Evolutionary conservation across 2,113 vertebrate species (phyloP).

Genomic region (Chaetura pelagica): DNA sequence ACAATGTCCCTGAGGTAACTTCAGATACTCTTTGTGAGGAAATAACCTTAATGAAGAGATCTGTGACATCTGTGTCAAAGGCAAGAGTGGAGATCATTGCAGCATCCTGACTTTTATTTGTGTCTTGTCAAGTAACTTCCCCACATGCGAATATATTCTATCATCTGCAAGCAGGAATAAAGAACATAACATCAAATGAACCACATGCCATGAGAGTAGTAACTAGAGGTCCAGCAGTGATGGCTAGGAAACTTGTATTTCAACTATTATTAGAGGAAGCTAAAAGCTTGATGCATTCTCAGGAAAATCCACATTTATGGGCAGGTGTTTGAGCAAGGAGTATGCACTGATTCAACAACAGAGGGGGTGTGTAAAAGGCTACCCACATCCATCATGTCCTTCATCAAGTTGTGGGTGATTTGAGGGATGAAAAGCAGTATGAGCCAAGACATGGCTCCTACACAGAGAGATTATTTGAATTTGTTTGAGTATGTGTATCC

Average conservation of each 20-base stretch:
- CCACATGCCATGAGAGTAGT: neutral
- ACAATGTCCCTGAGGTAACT: neutral
- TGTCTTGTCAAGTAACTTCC: neutral
- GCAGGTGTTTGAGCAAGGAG: neutral
- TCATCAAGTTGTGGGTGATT: neutral
- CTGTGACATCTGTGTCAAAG: neutral
- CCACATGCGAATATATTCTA: accelerated
- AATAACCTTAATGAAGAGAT: neutral
- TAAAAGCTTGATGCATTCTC: neutral
- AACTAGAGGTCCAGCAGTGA: neutral
- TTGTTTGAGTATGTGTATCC: neutral
- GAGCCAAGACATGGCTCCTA: neutral
- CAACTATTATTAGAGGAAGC: neutral
- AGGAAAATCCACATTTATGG: neutral
- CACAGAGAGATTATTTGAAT: neutral
- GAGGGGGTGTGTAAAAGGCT: neutral
- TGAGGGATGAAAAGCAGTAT: neutral
- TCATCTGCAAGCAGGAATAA: neutral
- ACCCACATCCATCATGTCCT: neutral
- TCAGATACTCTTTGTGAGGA: neutral
- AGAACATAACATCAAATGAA: neutral
- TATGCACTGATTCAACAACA: neutral
- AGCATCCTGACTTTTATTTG: accelerated
- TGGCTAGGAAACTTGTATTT: neutral
- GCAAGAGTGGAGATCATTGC: neutral